Base-by-base conservation (phyloP, 2,888 invertebrate genomes). In the Anthoptus insignis region DNA sequence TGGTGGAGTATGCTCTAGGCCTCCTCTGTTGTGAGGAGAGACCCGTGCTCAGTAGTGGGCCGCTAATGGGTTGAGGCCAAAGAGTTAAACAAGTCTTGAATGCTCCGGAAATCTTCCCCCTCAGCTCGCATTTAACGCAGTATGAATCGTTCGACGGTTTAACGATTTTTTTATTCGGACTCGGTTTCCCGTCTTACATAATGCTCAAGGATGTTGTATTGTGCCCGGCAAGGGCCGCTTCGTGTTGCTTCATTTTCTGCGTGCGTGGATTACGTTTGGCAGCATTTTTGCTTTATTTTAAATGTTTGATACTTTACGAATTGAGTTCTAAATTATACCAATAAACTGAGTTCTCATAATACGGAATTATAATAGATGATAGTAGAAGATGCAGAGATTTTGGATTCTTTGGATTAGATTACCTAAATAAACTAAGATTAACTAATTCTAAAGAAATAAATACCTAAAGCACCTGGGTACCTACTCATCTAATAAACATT, bases 1-100 rank as follows among this genome's bases (percentile, higher is more conserved):
- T n/a, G n/a, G n/a, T n/a, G n/a, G n/a, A n/a, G n/a, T n/a, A n/a
- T n/a, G n/a, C n/a, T n/a, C n/a, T n/a, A n/a, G n/a, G n/a, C n/a
- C n/a, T n/a, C n/a, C n/a, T n/a, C n/a, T n/a, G n/a, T n/a, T n/a
- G n/a, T n/a, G n/a, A n/a, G n/a, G n/a, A n/a, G n/a, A n/a, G n/a
- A n/a, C n/a, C n/a, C n/a, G n/a, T n/a, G n/a, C n/a, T n/a, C n/a
- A n/a, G n/a, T n/a, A n/a, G n/a, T n/a, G n/a, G n/a, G n/a, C n/a
- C n/a, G n/a, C n/a, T n/a, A n/a, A n/a, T n/a, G n/a, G n/a, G n/a
- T n/a, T n/a, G n/a, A n/a, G n/a, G n/a, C n/a, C n/a, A n/a, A n/a
- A n/a, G n/a, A n/a, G 81, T 81, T 81, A 79, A 80, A 78, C 81
- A 70, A 71, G 79, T 78, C 77, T 64, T 73, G 58, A 81, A 80